Evolutionary conservation across 2,888 invertebrate genomes (phyloP).

Genomic region (Scaptodrosophila latifasciaeformis): DNA sequence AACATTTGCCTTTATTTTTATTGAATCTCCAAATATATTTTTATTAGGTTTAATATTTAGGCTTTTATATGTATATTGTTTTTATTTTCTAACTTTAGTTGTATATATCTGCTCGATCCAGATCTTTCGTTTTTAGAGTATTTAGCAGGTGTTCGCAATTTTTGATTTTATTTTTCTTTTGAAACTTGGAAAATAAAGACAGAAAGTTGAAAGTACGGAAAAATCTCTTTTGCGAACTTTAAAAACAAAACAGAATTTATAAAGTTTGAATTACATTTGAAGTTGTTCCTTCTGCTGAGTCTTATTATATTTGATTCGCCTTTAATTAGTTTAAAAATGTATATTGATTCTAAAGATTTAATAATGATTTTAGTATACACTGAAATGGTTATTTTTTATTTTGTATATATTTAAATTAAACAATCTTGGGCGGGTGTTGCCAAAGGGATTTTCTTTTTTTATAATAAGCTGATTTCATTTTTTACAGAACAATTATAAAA

Average conservation of each 20-base stretch:
- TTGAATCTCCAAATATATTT: conserved; percentile 64
- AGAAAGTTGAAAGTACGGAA: not conserved
- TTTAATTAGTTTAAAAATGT: no score
- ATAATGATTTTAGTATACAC: conserved; percentile 4
- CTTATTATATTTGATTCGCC: no score
- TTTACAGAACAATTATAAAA: conserved; percentile 27
- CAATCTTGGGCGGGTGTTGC: conserved; percentile 69
- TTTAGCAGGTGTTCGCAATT: no score
- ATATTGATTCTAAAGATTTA: conserved; percentile 16
- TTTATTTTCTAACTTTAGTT: no score
- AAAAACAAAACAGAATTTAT: no score
- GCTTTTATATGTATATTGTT: conserved; percentile 41
- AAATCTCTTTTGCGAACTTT: not conserved
- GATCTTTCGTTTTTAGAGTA: no score
- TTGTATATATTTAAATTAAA: conserved; percentile 50
- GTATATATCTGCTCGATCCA: no score
- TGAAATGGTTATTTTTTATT: conserved; percentile 28
- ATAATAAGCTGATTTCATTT: conserved; percentile 1
- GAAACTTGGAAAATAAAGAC: not conserved
- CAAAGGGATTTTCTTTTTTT: conserved; percentile 53
- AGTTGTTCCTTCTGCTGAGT: no score
- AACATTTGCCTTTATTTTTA: conserved; percentile 52
- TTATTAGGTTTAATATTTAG: conserved; percentile 53
- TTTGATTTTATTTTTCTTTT: no score
- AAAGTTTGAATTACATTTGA: no score